A percentile compares a stretch with the other conserved stretches of the same genome.
Evolutionary conservation across 2,888 invertebrate genomes (phyloP).

Genomic region (Chirona hameri): DNA sequence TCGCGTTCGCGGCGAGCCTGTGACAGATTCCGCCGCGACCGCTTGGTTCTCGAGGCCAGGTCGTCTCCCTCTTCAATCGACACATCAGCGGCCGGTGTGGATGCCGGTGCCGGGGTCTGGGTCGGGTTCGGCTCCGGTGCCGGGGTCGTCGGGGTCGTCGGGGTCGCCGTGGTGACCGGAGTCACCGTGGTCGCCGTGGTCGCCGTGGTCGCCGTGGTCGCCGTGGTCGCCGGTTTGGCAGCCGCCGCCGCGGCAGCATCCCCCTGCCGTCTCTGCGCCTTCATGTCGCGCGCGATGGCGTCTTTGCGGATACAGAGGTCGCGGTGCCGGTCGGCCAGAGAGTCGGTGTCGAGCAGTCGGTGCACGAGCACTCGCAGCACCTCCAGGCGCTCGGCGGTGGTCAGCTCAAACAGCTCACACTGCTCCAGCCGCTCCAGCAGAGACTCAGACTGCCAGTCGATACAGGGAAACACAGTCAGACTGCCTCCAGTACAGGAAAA

Average conservation of each 20-base stretch:
- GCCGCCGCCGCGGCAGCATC: neutral
- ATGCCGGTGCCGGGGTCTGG: neutral
- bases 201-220: neutral
- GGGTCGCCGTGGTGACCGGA: neutral
- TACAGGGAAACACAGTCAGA: no score
- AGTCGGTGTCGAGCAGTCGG: constrained; percentile 33
- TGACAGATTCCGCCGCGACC: neutral
- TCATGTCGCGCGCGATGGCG: neutral
- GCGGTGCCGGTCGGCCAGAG: constrained; percentile 3
- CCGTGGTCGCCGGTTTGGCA: neutral
- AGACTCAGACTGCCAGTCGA: constrained; percentile 34
- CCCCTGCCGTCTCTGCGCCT: neutral
- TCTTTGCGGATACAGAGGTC: neutral
- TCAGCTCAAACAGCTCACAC: constrained; percentile 38
- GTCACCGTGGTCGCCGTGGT: no score
- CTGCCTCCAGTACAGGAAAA: no score
- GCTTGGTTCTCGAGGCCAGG: neutral
- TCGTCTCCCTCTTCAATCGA: neutral
- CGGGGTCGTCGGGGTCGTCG: neutral
- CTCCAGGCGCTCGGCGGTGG: constrained; percentile 33
- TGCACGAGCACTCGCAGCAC: constrained; percentile 38
- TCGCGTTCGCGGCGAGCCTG: neutral
- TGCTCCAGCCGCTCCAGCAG: constrained; percentile 36
- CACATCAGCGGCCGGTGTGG: neutral
- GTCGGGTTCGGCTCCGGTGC: neutral